Conservation (phyloP, 1,140 invertebrate genomes). For the Zaprionus africanus region DNA sequence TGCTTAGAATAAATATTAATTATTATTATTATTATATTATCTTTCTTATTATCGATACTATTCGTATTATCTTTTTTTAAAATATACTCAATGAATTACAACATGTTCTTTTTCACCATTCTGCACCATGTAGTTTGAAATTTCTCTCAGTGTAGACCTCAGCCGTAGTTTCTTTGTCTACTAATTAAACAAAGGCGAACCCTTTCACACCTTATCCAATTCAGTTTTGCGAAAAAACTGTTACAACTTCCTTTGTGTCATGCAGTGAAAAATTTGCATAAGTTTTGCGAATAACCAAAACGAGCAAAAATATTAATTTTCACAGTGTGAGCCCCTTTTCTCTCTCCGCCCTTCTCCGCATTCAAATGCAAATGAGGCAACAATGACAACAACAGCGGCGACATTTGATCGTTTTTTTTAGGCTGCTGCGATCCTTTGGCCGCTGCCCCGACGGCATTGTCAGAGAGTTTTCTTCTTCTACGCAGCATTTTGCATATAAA, state of each 20-base stretch:
- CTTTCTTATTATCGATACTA: no score
- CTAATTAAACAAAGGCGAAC: constrained; percentile 78
- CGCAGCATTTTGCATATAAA: constrained; percentile 73
- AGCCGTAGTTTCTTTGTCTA: constrained; percentile 47
- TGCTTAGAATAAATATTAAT: no score
- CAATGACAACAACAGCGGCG: constrained; percentile 69
- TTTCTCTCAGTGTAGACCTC: constrained; percentile 25
- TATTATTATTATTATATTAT: no score
- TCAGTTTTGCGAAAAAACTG: constrained; percentile 47
- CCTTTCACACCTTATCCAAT: constrained; percentile 70
- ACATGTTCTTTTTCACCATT: constrained; percentile 4
- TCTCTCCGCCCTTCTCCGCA: constrained; percentile 37
- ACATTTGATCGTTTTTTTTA: constrained; percentile 75
- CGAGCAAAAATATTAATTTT: constrained; percentile 79
- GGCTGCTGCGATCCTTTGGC: constrained; percentile 33
- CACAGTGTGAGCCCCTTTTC: constrained; percentile 65
- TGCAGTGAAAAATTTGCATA: constrained; percentile 72
- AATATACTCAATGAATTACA: no score
- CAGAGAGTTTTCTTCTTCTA: constrained; percentile 8
- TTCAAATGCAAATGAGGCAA: constrained; percentile 77
- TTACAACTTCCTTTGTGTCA: constrained; percentile 73
- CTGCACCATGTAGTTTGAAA: background rate
- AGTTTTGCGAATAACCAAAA: constrained; percentile 65
- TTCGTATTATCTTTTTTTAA: no score
- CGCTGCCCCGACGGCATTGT: background rate